Conservation (phyloP, 2,113 vertebrate genomes). For the cat (Felis catus) region F.catus_Fca126_mat1.0 CM031414.1:139645501-139646000, state of each 20-base stretch:
- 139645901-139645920: not conserved
- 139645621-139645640: conserved; percentile 93
- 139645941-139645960: too few species aligned
- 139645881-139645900: too few species aligned
- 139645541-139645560: fast-evolving
- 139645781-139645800: not conserved
- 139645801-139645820: not conserved
- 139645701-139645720: conserved; percentile 89
- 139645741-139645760: fast-evolving
- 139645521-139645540: too few species aligned
- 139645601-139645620: conserved; percentile 96
- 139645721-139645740: conserved; percentile 55
- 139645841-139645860: fast-evolving
- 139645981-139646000: not conserved
- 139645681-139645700: conserved; percentile 96
- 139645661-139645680: conserved; percentile 97
- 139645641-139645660: conserved; percentile 94
- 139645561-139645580: fast-evolving
- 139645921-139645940: not conserved
- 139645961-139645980: not conserved
- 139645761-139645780: not conserved
- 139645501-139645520: not conserved
- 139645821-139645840: not conserved
- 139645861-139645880: too few species aligned
- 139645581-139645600: conserved; percentile 77